Evolutionary conservation across 1,140 invertebrate genomes (phyloP).

Genomic region (Zophobas atratus): DNA sequence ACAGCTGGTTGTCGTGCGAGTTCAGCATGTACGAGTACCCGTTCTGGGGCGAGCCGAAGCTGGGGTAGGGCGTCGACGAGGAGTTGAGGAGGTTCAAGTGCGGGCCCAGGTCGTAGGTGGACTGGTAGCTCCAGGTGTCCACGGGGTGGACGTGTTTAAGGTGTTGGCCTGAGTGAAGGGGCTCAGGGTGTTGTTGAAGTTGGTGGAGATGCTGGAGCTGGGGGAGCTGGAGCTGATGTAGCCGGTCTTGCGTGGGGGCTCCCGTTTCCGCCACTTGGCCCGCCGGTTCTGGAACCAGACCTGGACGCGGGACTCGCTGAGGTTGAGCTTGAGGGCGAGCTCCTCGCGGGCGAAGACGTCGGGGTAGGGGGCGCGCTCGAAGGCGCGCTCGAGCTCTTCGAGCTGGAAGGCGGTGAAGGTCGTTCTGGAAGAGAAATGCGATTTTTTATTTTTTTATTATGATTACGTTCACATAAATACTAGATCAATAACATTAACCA

Average conservation of each 20-base stretch:
- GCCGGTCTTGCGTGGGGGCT: conserved; percentile 95
- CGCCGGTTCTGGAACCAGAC: conserved; percentile 96
- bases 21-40: conserved; percentile 79
- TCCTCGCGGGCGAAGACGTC: conserved; percentile 97
- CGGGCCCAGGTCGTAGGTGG: conserved; percentile 81
- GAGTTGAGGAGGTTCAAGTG: conserved; percentile 81
- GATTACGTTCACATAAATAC: too few relatives aligned
- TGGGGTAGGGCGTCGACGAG: conserved; percentile 77
- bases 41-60: conserved; percentile 71
- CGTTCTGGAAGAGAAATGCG: conserved; percentile 77
- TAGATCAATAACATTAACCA: too few relatives aligned
- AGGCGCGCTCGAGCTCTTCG: conserved; percentile 94
- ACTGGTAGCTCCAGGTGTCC: conserved; percentile 84
- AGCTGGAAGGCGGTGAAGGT: conserved; percentile 97
- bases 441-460: too few relatives aligned
- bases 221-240: conserved; percentile 64
- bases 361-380: conserved; percentile 95
- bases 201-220: conserved; percentile 74
- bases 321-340: conserved; percentile 88
- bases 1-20: conserved; percentile 77
- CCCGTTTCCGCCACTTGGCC: conserved; percentile 98
- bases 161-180: conserved; percentile 79
- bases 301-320: conserved; percentile 95
- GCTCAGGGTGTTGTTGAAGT: conserved; percentile 76
- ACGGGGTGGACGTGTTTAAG: conserved; percentile 74